These are phyloP conservation scores for Lycaon pictus DNA, from an alignment of 2,113 vertebrate species.

Conservation along the genomic window DNA sequence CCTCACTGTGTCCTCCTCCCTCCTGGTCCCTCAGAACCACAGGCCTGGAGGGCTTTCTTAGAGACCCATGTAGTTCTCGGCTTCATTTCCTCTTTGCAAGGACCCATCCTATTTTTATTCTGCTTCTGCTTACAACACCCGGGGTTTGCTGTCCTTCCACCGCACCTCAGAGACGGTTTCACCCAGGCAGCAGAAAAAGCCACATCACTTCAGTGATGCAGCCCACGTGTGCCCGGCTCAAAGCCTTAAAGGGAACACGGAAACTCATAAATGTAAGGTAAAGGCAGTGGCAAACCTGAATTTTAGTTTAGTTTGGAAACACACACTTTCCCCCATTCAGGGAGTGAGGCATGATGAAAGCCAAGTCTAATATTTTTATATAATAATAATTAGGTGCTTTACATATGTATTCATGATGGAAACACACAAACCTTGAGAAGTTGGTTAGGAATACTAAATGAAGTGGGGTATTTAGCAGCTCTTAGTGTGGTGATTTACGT, in stretches of 20 bases:
- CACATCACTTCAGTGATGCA: rapidly evolving
- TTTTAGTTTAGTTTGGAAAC: background rate
- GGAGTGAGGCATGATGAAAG: background rate
- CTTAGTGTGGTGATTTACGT: background rate
- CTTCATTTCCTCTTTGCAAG: conserved; percentile 46
- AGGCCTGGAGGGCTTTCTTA: background rate
- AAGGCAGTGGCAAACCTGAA: rapidly evolving
- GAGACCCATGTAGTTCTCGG: rapidly evolving
- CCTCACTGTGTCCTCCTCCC: background rate
- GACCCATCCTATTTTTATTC: background rate
- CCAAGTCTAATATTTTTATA: background rate
- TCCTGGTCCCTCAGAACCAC: rapidly evolving
- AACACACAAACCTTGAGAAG: background rate
- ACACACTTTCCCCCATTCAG: background rate
- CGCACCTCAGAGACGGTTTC: background rate
- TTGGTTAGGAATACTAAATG: background rate
- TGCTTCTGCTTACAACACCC: background rate
- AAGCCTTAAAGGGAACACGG: rapidly evolving
- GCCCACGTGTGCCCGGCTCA: rapidly evolving
- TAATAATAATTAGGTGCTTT: background rate
- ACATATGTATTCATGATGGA: background rate
- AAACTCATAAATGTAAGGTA: rapidly evolving
- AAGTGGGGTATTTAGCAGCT: background rate
- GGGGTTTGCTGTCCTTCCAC: background rate
- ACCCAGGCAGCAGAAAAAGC: background rate